Evolutionary conservation across 2,113 vertebrate species (phyloP), one percentile per base, ranked within the genome.

Genomic region (Pholis gunnellus): DNA sequence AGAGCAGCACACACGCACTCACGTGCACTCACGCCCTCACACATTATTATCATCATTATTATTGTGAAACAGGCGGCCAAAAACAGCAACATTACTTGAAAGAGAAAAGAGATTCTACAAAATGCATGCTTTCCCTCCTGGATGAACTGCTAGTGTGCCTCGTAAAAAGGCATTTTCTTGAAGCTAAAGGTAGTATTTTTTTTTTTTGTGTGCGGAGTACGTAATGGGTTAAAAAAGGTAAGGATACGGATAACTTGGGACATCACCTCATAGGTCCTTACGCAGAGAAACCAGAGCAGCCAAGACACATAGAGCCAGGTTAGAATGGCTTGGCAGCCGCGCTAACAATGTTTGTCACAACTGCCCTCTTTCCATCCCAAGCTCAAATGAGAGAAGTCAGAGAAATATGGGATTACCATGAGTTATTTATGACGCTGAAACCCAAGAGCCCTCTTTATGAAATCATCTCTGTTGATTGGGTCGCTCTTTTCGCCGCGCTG

Each of bases 351-450:
- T 95, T 95, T 96, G 95, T 96, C 95, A 95, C 91, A 91, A 92
- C 91, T 81, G 82, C 88, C 81, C 75, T 91, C 86, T 91, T 93
- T 92, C 93, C 89, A 92, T 85, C 87, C 88, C 80, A 25, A 82
- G 83, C 89, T 90, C 87, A 95, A 94, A 95, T 94, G 93, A 93
- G 92, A 94, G 87, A 87, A 93, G 94, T 94, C 94, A 90, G 90
- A 92, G 89, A 95, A 95, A 96, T 95, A 94, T 95, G 94, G 92
- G 92, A 92, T 95, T 94, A 93, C 94, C 91, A 92, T 94, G 94
- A 94, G 92, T 95, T 95, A 95, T 95, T 95, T 95, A 95, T 95
- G 95, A 95, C 60, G 91, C 88, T 91, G 94, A 95, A 96, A 95
- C 93, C 91, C 89, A 88, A 96, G 89, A 93, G 83, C 87, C 82